Evolutionary conservation across 2,888 invertebrate genomes (phyloP).

Genomic region (Caenorhabditis japonica): DNA sequence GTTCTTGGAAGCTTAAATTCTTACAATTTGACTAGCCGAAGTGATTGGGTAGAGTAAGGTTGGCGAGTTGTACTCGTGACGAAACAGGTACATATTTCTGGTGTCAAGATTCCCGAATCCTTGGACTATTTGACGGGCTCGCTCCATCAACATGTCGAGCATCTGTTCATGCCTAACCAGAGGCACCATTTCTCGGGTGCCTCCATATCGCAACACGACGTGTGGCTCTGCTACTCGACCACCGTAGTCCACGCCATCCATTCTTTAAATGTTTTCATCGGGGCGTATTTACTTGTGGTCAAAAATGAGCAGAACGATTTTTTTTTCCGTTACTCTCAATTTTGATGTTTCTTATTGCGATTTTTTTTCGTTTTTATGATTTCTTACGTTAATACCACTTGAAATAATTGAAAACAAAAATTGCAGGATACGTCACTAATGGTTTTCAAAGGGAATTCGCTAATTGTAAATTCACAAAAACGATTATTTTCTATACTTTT

Average conservation of each 20-base stretch:
- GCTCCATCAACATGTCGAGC: slow-evolving; percentile 63
- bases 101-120: slow-evolving; percentile 36
- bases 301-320: too few relatives aligned
- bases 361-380: too few relatives aligned
- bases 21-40: slow-evolving; percentile 67
- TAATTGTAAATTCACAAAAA: too few relatives aligned
- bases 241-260: slow-evolving; percentile 31
- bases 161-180: slow-evolving; percentile 55
- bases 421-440: too few relatives aligned
- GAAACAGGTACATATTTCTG: slow-evolving; percentile 73
- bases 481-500: too few relatives aligned
- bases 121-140: slow-evolving; percentile 69
- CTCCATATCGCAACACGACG: slow-evolving; percentile 46
- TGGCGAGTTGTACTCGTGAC: slow-evolving; percentile 75
- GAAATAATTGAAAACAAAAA: too few relatives aligned
- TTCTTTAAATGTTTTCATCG: background rate
- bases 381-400: too few relatives aligned
- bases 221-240: slow-evolving; percentile 8
- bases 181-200: slow-evolving; percentile 31
- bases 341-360: too few relatives aligned
- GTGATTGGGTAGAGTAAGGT: slow-evolving; percentile 72
- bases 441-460: too few relatives aligned
- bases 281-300: slow-evolving; percentile 1
- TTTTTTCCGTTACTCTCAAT: too few relatives aligned
- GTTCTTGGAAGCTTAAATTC: slow-evolving; percentile 25